Base-by-base conservation (phyloP, 2,113 vertebrate genomes). In the Tetrax tetrax region DNA sequence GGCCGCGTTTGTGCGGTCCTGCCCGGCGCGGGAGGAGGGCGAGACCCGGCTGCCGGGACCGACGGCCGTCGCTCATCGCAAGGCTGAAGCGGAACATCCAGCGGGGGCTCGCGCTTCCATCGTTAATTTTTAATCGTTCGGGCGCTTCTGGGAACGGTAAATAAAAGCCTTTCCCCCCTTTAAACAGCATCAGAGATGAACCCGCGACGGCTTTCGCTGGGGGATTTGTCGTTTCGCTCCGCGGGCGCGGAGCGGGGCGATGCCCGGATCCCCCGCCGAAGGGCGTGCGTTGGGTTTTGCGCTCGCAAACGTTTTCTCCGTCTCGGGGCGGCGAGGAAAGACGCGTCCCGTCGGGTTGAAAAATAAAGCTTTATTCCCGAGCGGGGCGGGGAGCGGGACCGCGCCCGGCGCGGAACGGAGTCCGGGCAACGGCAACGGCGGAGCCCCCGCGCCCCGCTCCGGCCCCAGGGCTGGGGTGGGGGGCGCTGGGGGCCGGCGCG, bases 341-440 rank as follows among this genome's bases (percentile, higher is more conserved):
- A 89, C 82, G 33, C 94, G 45, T 59, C 81, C 27, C 95, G 95
- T 97, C 70, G 51, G 96, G 93, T 98, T 97, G 97, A 98, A 98
- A 98, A 98, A 98, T 98, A 98, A 98, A 98, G 69, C 77, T 98
- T 98, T 98, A 98, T 98, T 98, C 79, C 90, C 93, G 96, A 86
- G 89, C 65, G 74, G 93, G 91, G 90, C 72, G 82, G 89, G 93
- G 56, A 77, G 83, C 53, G 53, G 41, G 68, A 95, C 92, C 41
- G 41, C 41, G 41, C 41, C 41, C 41, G 41, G 41, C 41, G 41
- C 41, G 41, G 41, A 15, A 43, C 41, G 41, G 41, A 43, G 41
- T 43, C 41, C 41, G 41, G 41, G 41, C 41, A 43, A 43, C 41
- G 41, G 41, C 41, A 43, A 43, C 41, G 41, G 41, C 41, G 41